Conservation (phyloP, 2,797 vertebrate genomes). For the Pelodytes ibericus region DNA sequence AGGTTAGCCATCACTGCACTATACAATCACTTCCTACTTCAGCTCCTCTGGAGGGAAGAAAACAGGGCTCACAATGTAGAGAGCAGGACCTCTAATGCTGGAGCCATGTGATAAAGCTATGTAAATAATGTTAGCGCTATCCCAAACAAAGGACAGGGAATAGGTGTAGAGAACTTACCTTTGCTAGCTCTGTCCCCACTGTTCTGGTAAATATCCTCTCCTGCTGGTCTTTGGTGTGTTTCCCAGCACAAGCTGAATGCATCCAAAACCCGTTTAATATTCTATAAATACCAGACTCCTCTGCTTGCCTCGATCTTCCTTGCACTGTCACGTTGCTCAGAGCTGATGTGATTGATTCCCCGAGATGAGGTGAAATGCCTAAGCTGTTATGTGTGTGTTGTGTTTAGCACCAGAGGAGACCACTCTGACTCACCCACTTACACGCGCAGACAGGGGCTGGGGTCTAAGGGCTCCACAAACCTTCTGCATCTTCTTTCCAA, state of each 20-base stretch:
- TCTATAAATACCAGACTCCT: neutral
- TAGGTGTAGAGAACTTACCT: constrained; percentile 48
- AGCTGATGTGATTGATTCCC: constrained; percentile 50
- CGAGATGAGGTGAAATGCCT: constrained; percentile 25
- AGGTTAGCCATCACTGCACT: too few species aligned
- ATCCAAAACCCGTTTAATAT: constrained; percentile 24
- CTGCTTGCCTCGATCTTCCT: constrained; percentile 19
- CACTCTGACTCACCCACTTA: constrained; percentile 21
- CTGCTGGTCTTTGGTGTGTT: constrained; percentile 1
- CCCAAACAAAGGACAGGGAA: constrained; percentile 33
- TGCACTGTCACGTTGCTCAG: constrained; percentile 30
- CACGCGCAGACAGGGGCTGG: constrained; percentile 6
- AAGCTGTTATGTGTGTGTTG: constrained; percentile 13
- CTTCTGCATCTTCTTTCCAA: constrained; percentile 5
- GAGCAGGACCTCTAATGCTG: neutral
- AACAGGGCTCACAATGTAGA: neutral
- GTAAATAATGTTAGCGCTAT: neutral
- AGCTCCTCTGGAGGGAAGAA: neutral
- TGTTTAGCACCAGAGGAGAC: constrained; percentile 14
- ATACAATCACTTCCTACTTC: neutral
- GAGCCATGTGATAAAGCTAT: constrained; percentile 32
- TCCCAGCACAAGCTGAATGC: constrained; percentile 36
- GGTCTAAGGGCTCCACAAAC: constrained; percentile 8
- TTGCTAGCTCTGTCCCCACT: neutral
- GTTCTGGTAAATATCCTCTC: neutral